Base-by-base conservation (phyloP, 2,888 invertebrate genomes). In the Macroteleia sp. region DNA sequence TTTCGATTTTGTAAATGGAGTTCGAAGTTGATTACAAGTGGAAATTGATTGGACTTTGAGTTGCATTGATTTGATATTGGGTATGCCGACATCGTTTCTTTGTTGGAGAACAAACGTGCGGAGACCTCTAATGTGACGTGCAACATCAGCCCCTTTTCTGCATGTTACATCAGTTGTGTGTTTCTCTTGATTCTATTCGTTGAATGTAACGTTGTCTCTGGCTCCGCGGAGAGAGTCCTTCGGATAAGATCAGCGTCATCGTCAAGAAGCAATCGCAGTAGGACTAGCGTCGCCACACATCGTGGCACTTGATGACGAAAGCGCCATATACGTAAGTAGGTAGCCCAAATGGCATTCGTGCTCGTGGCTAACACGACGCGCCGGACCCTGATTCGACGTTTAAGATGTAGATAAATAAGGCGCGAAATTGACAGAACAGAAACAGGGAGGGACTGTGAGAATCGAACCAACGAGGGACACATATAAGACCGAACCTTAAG, bases 241-340 rank as follows among this genome's bases (percentile, higher is more conserved):
- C 76, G 70, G 75, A 76, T 76, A 76, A 76, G 76, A 76, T 69
- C 75, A 62, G 69, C 69, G 25, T 57, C 44, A 48, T 76, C 70
- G 69, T 76, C 76, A 70, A 70, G 70, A 71, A 70, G 48, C 61
- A 52, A 69, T 67, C 50, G 52, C 56, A 6, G 46, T 32, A 56
- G 54, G 46, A 46, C 57, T 28, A 32, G 54, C 62, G 61, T 62
- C 62, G 67, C 75, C 56, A 69, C 75, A 75, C 75, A 70, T 76
- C 57, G 69, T 52, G 69, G 28, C 34, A 20, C 52, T 64, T 34
- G 56, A 66, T 75, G 75, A 75, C 77, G 77, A 70, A 71, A 77
- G 70, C 77, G 70, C 70, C 70, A 66, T 54, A 66, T 59, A 77
- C 77, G 77, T 77, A 70, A 70, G 59, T 71, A 39, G 70, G 76